Percentiles rank a stretch among this genome's conserved stretches.
Evolutionary conservation across 2,113 vertebrate species (phyloP).

Genomic region (Python bivittatus): DNA sequence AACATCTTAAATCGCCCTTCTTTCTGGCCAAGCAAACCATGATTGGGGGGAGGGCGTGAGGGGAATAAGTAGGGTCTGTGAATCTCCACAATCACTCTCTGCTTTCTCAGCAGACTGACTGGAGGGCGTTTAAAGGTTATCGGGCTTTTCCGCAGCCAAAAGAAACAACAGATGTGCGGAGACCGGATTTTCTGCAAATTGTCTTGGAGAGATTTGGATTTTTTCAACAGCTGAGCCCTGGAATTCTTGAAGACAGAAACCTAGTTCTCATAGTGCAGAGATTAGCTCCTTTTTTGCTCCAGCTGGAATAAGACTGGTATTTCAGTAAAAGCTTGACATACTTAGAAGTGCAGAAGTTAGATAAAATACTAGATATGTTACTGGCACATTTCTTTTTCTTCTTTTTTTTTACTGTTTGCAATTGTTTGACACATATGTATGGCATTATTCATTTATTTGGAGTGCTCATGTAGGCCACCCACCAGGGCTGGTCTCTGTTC

Average conservation of each 20-base stretch:
- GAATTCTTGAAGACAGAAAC: background rate
- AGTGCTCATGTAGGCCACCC: background rate
- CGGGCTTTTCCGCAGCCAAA: fast-evolving
- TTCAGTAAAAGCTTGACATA: background rate
- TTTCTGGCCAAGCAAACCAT: background rate
- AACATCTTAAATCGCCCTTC: background rate
- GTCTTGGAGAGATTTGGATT: background rate
- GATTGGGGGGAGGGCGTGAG: too few species aligned
- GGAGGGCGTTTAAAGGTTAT: background rate
- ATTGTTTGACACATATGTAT: background rate
- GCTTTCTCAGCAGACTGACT: too few species aligned
- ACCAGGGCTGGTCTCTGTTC: background rate
- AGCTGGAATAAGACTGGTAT: background rate
- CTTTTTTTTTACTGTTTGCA: background rate
- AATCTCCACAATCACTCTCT: background rate
- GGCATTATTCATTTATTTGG: background rate
- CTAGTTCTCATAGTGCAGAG: fast-evolving
- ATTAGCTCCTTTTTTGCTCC: fast-evolving
- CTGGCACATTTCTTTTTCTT: background rate
- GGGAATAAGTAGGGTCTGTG: background rate
- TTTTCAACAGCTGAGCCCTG: background rate
- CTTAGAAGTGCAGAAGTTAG: background rate
- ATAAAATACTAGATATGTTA: background rate
- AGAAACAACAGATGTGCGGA: background rate
- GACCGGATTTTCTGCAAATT: background rate